These are phyloP conservation scores for Dinocampus coccinellae DNA, from an alignment of 2,888 invertebrate species.

Conservation along the genomic window DNA sequence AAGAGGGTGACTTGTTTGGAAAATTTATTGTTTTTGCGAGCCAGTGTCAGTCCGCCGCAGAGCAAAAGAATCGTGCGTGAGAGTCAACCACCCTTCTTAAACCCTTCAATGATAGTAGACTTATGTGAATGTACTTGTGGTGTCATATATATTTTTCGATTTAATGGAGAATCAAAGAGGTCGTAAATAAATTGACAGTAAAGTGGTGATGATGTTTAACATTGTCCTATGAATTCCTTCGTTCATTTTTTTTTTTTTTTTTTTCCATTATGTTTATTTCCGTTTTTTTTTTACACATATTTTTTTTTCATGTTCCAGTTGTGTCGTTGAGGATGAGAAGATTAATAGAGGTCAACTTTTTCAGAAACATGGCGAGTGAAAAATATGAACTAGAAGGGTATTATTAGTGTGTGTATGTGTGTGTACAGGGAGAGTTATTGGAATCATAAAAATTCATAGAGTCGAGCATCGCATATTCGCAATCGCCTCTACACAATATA, in stretches of 20 bases:
- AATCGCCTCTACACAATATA: not conserved
- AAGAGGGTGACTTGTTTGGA: conserved; percentile 36
- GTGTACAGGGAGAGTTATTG: conserved; percentile 37
- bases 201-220: not conserved
- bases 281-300: conserved; percentile 16
- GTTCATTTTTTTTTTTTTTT: not conserved
- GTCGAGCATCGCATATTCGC: not conserved
- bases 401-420: not conserved
- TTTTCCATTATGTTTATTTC: not conserved
- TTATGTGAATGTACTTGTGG: conserved; percentile 10
- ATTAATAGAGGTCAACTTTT: conserved; percentile 15
- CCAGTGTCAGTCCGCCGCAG: conserved; percentile 51
- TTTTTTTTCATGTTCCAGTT: conserved; percentile 20
- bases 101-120: not conserved
- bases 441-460: conserved; percentile 52
- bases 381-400: not conserved
- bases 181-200: conserved; percentile 43
- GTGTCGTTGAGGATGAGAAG: conserved; percentile 14
- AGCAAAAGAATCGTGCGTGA: conserved; percentile 50
- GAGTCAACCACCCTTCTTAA: conserved; percentile 32
- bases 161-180: conserved; percentile 34
- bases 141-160: conserved; percentile 34
- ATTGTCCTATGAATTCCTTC: conserved; percentile 5
- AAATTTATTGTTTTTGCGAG: conserved; percentile 68
- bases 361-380: not conserved